Evolutionary conservation across 37 sponge, comb jelly and placozoan species (phyloP), one percentile per base, ranked within the genome.

Genomic region (Mnemiopsis leidyi): DNA sequence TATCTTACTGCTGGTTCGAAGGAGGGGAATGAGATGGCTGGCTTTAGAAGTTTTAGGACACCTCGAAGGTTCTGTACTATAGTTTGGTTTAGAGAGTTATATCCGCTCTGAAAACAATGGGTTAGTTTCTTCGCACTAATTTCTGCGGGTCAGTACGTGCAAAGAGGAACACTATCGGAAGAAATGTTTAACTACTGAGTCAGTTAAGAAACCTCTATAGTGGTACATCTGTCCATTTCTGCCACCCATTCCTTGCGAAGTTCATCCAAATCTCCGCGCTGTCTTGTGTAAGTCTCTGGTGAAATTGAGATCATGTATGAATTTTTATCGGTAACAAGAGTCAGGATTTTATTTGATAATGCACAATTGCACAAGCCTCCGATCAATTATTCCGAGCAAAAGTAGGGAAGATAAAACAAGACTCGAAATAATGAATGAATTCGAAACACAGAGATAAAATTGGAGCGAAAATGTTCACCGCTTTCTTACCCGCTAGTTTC

Each of bases 241-340:
- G 33, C 61, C 28, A 85, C 90, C 90, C 90, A 85, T 25, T 85
- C 90, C 23, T 85, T 85, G 13, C 90, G 2, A 0, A 85, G 29
- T 0, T 85, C 90, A 33, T 85, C 90, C 48, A 85, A 29, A 26
- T 85, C 90, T 28, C 90, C 35, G 0, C 61, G 23, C n/a, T 85
- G 90, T n/a, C 90, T 35, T 0, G 90, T 85, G 90, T 85, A 85
- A 39, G 90, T 85, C 25, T 85, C 90, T 85, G n/a, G n/a, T n/a
- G n/a, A n/a, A n/a, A n/a, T n/a, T n/a, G n/a, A n/a, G n/a, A n/a
- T n/a, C n/a, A n/a, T n/a, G n/a, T n/a, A n/a, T n/a, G n/a, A n/a
- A n/a, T n/a, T n/a, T n/a, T n/a, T n/a, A n/a, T n/a, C n/a, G n/a
- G n/a, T n/a, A n/a, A n/a, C n/a, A n/a, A n/a, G n/a, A n/a, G n/a